Conservation (phyloP, 2,113 vertebrate genomes). For the Microtus pennsylvanicus region DNA sequence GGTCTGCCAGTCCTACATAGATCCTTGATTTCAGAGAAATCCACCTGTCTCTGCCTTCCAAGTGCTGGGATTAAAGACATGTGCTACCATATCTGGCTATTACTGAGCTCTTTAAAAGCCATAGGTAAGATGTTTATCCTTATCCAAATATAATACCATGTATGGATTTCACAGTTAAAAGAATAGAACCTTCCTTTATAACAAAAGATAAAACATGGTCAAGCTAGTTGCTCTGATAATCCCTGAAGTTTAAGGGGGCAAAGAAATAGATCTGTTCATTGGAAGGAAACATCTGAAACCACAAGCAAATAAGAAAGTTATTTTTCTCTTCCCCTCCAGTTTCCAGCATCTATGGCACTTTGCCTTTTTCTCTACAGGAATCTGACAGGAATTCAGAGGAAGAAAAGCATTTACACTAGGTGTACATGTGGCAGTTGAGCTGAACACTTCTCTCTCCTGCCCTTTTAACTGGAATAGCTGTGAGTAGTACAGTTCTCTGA, state of each 20-base stretch:
- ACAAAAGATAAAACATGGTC: neutral
- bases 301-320: neutral
- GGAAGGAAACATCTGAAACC: conserved; percentile 1
- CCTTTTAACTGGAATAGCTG: neutral
- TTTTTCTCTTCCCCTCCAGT: neutral
- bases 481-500: neutral
- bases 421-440: neutral
- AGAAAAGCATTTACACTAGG: neutral
- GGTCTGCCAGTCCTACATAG: neutral
- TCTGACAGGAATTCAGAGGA: neutral
- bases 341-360: neutral
- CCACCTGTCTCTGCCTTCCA: neutral
- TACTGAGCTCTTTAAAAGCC: conserved; percentile 14
- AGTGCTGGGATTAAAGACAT: neutral
- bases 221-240: neutral
- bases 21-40: neutral
- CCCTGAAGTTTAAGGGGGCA: neutral
- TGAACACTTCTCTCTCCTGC: neutral
- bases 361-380: neutral
- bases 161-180: conserved; percentile 1
- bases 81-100: neutral
- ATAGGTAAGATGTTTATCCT: neutral
- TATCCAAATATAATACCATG: neutral
- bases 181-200: neutral
- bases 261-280: conserved; percentile 38